Base-by-base conservation (phyloP, 2,888 invertebrate species). In the Noctua pronuba region DNA sequence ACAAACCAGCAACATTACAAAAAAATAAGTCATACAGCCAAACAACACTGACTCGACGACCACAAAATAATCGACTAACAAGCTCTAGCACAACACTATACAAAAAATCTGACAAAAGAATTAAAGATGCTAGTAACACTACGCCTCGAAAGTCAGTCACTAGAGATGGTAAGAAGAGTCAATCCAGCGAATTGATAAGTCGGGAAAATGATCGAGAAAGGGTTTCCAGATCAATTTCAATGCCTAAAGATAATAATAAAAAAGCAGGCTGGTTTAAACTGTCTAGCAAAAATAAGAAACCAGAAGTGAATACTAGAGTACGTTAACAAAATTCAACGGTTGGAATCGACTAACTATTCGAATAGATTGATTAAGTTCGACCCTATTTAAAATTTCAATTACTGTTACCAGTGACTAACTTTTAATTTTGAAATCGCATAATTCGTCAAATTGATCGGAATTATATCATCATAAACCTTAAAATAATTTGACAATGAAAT, bases 211-310 rank as follows among this genome's bases (percentile, higher is more conserved):
- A 95, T 65, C 94, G 96, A 84, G 97, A 97, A 77, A 95, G 93
- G 88, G 93, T 97, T 11, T 97, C 97, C 0, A 95, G 98, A 78
- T 98, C 98, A 1, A 97, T 98, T 68, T 98, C 98, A 13, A 98
- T 98, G 97, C 98, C 98, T 69, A 97, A 98, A 89, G 98, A 98
- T 90, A 97, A 97, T 70, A 97, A 97, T 90, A 98, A 98, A 92
- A 97, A 97, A 82, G 98, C 98, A 58, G 98, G 98, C 75, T 98
- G 98, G 98, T 98, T 98, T 90, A 98, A 97, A 92, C 93, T 97
- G 89, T 95, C 96, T 1, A 98, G 91, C 88, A 96, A 96, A 87
- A 96, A 94, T 88, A 96, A 96, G 82, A 95, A 95, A 87, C 93
- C 92, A 10, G 96, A 96, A 88, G 88, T 93, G n/a, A 96, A 93